A percentile compares a stretch with the other conserved stretches of the same genome.
These are phyloP conservation scores for Rhynchophorus ferrugineus DNA, from an alignment of 1,140 invertebrate genomes.

Conservation along the genomic window DNA sequence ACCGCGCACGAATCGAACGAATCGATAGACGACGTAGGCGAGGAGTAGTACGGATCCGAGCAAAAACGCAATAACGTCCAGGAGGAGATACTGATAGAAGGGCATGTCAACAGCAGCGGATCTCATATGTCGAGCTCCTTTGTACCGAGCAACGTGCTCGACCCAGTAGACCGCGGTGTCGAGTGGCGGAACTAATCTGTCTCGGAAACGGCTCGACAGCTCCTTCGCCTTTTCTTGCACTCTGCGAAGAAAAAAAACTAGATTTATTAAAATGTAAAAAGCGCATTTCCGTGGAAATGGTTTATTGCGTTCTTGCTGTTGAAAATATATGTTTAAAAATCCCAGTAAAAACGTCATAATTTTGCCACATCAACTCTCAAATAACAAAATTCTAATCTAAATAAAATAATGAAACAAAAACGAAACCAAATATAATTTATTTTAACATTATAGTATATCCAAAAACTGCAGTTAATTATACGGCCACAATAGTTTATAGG, in stretches of 20 bases:
- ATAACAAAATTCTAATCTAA: no score
- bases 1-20: background rate
- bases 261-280: no score
- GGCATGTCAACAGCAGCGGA: conserved; percentile 49
- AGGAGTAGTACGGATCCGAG: background rate
- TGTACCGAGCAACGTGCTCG: conserved; percentile 53
- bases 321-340: no score
- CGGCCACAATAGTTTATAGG: no score
- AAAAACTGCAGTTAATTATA: no score
- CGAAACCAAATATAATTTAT: no score
- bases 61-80: conserved; percentile 48
- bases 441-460: no score
- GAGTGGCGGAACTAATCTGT: conserved; percentile 46
- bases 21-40: background rate
- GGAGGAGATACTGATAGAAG: conserved; percentile 51
- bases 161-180: conserved; percentile 55
- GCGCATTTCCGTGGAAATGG: no score
- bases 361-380: no score
- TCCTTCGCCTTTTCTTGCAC: conserved; percentile 39
- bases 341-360: no score
- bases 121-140: conserved; percentile 48
- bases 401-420: no score
- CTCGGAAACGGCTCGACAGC: conserved; percentile 47
- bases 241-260: conserved; percentile 38
- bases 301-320: no score